Conservation (phyloP, 2,113 vertebrate genomes). For the Platysternon megacephalum region DNA sequence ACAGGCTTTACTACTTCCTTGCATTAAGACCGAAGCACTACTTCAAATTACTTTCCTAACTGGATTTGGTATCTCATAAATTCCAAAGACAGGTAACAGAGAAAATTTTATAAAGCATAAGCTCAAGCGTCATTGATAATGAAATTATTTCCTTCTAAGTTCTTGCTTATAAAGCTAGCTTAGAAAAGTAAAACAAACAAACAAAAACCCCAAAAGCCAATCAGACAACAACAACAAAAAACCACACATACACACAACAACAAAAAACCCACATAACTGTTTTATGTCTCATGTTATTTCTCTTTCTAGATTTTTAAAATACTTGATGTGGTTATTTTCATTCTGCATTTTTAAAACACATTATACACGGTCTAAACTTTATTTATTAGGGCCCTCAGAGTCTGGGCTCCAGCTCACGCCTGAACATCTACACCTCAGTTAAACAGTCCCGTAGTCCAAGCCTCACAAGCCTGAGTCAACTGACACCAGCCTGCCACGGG, state of each 20-base stretch:
- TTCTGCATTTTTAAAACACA: not conserved
- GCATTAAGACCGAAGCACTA: slow-evolving; percentile 39
- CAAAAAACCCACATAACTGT: not conserved
- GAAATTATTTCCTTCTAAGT: slow-evolving; percentile 60
- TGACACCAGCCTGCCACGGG: not conserved
- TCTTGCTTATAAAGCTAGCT: not conserved
- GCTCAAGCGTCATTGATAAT: slow-evolving; percentile 45
- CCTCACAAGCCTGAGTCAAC: not conserved
- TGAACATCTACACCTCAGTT: not conserved
- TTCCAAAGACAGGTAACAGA: slow-evolving; percentile 62
- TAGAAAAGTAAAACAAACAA: not conserved
- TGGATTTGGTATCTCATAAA: slow-evolving; percentile 64
- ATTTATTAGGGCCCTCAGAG: not conserved
- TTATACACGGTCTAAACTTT: not conserved
- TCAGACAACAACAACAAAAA: not conserved
- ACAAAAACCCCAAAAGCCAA: fast-evolving
- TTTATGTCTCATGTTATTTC: not conserved
- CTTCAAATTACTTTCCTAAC: slow-evolving; percentile 67
- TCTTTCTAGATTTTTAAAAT: not conserved
- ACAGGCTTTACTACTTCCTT: slow-evolving; percentile 50
- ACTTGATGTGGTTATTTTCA: not conserved
- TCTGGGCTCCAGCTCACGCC: not conserved
- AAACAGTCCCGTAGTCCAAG: not conserved
- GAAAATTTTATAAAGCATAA: slow-evolving; percentile 62
- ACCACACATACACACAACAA: not conserved